Conservation (phyloP, 1,140 invertebrate species). For the Trinorchestia longiramus region DNA sequence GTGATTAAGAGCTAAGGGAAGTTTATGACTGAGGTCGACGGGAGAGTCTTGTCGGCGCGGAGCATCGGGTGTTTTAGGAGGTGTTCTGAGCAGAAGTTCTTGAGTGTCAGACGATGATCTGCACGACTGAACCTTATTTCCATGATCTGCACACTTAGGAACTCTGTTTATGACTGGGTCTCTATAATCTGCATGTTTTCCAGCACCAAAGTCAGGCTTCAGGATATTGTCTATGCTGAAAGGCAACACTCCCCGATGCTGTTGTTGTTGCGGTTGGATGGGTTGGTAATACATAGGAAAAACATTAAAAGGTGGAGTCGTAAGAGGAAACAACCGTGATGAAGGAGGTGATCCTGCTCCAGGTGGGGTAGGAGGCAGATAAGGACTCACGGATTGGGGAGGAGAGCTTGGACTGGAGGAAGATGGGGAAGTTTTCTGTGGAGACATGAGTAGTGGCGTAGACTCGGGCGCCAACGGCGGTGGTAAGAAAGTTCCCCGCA, state of each 20-base stretch:
- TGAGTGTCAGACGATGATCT: constrained; percentile 59
- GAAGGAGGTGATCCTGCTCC: constrained; percentile 57
- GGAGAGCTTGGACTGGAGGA: not conserved
- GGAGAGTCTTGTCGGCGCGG: constrained; percentile 49
- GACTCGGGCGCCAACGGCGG: not conserved
- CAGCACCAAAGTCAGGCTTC: constrained; percentile 85
- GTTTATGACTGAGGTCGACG: constrained; percentile 65
- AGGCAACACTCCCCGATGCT: constrained; percentile 74
- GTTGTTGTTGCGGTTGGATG: not conserved
- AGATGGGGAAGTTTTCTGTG: not conserved
- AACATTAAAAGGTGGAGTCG: constrained; percentile 59
- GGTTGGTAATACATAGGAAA: constrained; percentile 55
- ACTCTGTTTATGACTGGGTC: too few relatives aligned
- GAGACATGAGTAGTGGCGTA: not conserved
- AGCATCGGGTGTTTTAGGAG: constrained; percentile 62
- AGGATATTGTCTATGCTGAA: constrained; percentile 94
- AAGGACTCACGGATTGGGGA: constrained; percentile 15
- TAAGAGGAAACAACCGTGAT: constrained; percentile 59
- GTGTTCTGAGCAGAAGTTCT: constrained; percentile 62
- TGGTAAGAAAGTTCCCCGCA: not conserved
- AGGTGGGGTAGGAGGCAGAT: constrained; percentile 38
- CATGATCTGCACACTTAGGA: not conserved
- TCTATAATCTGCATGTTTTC: not conserved
- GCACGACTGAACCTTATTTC: not conserved
- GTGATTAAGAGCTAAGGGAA: not conserved